Evolutionary conservation across 1,140 invertebrate species (phyloP).

Genomic region (Drosophila sucinea): DNA sequence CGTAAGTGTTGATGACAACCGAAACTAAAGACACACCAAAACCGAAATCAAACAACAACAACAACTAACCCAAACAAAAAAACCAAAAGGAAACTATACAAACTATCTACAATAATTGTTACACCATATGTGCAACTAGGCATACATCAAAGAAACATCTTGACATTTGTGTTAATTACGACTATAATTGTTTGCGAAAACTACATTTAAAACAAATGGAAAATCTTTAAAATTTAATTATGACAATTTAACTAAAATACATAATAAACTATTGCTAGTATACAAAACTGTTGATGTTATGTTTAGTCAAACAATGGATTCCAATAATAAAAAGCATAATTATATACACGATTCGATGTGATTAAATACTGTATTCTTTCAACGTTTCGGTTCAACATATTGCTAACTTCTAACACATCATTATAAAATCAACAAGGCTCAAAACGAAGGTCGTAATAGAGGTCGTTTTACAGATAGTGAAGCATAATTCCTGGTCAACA

Average conservation of each 20-base stretch:
- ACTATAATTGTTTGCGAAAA: slow-evolving; percentile 77
- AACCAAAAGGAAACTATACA: slow-evolving; percentile 28
- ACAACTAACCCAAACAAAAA: neutral
- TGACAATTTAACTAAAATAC: slow-evolving; percentile 34
- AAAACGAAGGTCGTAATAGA: too few species aligned
- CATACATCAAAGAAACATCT: slow-evolving; percentile 47
- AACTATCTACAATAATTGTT: slow-evolving; percentile 46
- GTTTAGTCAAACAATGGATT: slow-evolving; percentile 76
- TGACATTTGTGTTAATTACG: slow-evolving; percentile 75
- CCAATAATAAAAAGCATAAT: slow-evolving; percentile 71
- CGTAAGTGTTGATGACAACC: neutral
- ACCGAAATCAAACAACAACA: neutral
- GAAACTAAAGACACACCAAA: slow-evolving; percentile 21
- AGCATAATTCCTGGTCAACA: too few species aligned
- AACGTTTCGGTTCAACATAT: too few species aligned
- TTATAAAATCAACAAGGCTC: too few species aligned
- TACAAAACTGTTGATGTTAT: slow-evolving; percentile 79
- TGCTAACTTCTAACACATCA: too few species aligned
- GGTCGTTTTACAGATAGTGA: too few species aligned
- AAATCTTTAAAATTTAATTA: slow-evolving; percentile 66
- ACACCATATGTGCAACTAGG: slow-evolving; percentile 44
- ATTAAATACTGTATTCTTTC: too few species aligned
- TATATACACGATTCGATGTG: slow-evolving; percentile 45
- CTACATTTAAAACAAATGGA: slow-evolving; percentile 45
- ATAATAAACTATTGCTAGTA: slow-evolving; percentile 68